phyloP scores from a whole-genome alignment of 2,888 invertebrate species.

The Petrophora chlorosata region DNA sequence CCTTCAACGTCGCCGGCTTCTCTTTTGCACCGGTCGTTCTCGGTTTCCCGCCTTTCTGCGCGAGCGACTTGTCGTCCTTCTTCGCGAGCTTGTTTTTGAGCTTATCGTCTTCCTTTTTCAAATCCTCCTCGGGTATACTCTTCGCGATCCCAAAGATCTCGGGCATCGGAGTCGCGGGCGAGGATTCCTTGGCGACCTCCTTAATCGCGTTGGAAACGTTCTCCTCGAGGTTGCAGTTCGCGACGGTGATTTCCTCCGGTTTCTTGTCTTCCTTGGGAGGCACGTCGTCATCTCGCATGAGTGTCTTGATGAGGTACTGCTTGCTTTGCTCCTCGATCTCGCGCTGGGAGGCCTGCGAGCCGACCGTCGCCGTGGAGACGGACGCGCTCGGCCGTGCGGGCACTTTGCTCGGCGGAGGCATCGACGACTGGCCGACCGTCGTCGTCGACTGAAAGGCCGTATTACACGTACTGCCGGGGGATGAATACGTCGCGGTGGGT shows the following conservation, averaged over 20 bases:
- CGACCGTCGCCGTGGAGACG: slow-evolving; percentile 72
- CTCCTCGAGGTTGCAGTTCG: slow-evolving; percentile 59
- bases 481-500: slow-evolving; percentile 21
- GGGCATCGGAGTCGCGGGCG: slow-evolving; percentile 53
- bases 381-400: slow-evolving; percentile 59
- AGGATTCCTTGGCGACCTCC: slow-evolving; percentile 14
- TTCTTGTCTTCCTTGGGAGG: slow-evolving; percentile 84
- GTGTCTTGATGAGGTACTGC: slow-evolving; percentile 94
- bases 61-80: slow-evolving; percentile 59
- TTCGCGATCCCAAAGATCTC: slow-evolving; percentile 84
- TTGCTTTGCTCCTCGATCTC: slow-evolving; percentile 87
- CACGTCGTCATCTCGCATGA: slow-evolving; percentile 93
- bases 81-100: slow-evolving; percentile 47
- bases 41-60: slow-evolving; percentile 73
- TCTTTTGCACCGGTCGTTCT: slow-evolving; percentile 67
- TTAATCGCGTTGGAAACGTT: slow-evolving; percentile 30
- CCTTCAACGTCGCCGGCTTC: slow-evolving; percentile 69
- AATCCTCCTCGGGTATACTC: slow-evolving; percentile 58
- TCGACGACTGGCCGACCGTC: slow-evolving; percentile 39
- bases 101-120: slow-evolving; percentile 62
- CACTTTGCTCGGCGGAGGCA: slow-evolving; percentile 69
- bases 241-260: slow-evolving; percentile 79
- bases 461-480: slow-evolving; percentile 28
- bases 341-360: slow-evolving; percentile 77
- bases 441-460: background rate